Evolutionary conservation across 2,888 invertebrate species (phyloP).

Genomic region (Flexamia atlantica): DNA sequence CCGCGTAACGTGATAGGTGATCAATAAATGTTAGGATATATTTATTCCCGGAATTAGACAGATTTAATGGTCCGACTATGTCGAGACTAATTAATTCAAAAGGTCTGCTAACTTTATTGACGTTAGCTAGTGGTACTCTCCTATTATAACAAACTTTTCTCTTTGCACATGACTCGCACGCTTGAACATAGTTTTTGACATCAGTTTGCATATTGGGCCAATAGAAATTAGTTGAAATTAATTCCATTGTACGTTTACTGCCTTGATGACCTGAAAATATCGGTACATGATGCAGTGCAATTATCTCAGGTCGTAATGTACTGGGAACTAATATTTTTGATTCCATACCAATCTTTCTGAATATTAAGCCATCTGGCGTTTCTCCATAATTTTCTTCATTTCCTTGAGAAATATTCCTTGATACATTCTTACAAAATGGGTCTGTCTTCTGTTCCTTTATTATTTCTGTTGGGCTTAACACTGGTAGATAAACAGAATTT

Average conservation of each 20-base stretch:
- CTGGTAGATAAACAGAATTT: too few species aligned
- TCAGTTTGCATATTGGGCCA: conserved; percentile 72
- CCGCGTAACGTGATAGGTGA: conserved; percentile 69
- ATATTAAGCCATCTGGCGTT: conserved; percentile 2
- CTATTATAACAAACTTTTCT: conserved; percentile 69
- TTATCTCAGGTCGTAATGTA: neutral
- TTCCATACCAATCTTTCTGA: neutral
- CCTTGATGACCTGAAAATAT: conserved; percentile 70
- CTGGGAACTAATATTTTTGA: neutral
- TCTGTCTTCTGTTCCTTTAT: neutral
- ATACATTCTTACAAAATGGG: conserved; percentile 8
- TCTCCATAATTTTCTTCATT: neutral
- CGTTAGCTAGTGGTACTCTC: conserved; percentile 71
- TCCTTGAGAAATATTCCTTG: conserved; percentile 7
- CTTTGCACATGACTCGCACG: conserved; percentile 71
- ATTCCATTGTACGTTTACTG: conserved; percentile 68
- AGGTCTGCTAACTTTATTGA: conserved; percentile 69
- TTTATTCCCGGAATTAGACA: too few species aligned
- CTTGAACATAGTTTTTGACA: conserved; percentile 71
- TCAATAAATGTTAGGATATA: too few species aligned
- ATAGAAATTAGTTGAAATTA: conserved; percentile 69
- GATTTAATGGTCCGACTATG: conserved; percentile 72
- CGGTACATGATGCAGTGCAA: conserved; percentile 68
- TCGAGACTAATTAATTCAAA: conserved; percentile 71
- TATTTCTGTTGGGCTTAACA: too few species aligned